A percentile compares a stretch with the other conserved stretches of the same genome.
These are phyloP conservation scores for Hymenochirus boettgeri DNA, from an alignment of 2,113 vertebrate species.

Conservation along the genomic window DNA sequence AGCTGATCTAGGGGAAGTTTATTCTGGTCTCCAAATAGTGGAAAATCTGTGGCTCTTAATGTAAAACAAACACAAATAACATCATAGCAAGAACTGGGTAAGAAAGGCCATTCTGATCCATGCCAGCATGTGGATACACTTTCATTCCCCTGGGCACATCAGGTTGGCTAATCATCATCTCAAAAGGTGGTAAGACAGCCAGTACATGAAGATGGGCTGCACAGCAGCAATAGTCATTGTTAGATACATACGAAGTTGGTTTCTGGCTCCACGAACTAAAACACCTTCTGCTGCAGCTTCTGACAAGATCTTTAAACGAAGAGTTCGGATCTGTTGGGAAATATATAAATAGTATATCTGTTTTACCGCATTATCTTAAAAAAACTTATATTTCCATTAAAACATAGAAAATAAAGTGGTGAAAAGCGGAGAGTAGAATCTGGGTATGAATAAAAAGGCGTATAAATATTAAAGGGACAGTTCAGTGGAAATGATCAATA, in stretches of 20 bases:
- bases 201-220: slow-evolving; percentile 90
- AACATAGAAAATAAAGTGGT: too few species aligned
- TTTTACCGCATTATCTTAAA: too few species aligned
- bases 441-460: too few species aligned
- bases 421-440: too few species aligned
- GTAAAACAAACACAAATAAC: not conserved
- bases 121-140: not conserved
- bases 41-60: not conserved
- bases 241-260: slow-evolving; percentile 90
- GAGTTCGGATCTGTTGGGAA: slow-evolving; percentile 81
- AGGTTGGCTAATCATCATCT: slow-evolving; percentile 56
- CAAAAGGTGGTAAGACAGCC: slow-evolving; percentile 87
- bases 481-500: too few species aligned
- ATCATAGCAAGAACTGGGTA: not conserved
- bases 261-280: slow-evolving; percentile 71
- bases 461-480: too few species aligned
- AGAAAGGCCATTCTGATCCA: not conserved
- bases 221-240: slow-evolving; percentile 83
- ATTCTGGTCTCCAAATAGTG: not conserved
- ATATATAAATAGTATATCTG: too few species aligned
- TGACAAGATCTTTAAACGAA: slow-evolving; percentile 82
- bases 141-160: not conserved
- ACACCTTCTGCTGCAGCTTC: slow-evolving; percentile 77
- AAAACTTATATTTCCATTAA: too few species aligned
- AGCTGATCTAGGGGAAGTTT: not conserved